Conservation (phyloP, 1,140 invertebrate species). For the Drosophila nebulosa region DNA sequence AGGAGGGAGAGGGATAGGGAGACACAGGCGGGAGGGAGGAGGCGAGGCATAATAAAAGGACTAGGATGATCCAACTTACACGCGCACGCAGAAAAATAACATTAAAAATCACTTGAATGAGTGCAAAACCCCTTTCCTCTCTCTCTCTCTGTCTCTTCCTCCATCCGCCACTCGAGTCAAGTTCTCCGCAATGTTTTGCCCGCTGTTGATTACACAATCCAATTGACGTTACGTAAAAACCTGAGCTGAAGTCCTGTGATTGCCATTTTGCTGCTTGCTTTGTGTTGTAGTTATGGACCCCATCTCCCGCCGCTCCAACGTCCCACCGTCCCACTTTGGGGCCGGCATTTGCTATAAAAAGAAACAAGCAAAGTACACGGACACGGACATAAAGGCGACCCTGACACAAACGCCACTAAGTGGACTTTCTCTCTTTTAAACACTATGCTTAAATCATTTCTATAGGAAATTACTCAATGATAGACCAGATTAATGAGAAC, state of each 20-base stretch:
- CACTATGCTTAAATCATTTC: conserved; percentile 54
- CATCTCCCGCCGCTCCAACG: conserved; percentile 18
- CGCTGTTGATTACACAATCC: conserved; percentile 63
- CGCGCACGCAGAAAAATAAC: conserved; percentile 6
- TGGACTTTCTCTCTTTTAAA: conserved; percentile 13
- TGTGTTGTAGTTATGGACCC: conserved; percentile 49
- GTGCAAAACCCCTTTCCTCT: neutral
- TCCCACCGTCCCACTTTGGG: neutral
- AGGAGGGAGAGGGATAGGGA: neutral
- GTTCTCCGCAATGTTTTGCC: neutral
- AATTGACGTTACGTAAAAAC: conserved; percentile 66
- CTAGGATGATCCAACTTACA: neutral
- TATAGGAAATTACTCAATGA: conserved; percentile 64
- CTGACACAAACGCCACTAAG: conserved; percentile 17
- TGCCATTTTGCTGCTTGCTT: conserved; percentile 23
- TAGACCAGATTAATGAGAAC: conserved; percentile 26
- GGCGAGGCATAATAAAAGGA: conserved; percentile 29
- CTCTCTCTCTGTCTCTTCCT: neutral
- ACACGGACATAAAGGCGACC: conserved; percentile 51
- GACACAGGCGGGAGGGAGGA: neutral
- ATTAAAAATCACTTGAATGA: neutral
- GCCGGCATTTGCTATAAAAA: conserved; percentile 66
- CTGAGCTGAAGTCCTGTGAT: conserved; percentile 54
- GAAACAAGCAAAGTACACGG: conserved; percentile 28
- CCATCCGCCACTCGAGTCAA: neutral